Conservation (phyloP, 2,888 invertebrate genomes). For the Stenichneumon culpator region DNA sequence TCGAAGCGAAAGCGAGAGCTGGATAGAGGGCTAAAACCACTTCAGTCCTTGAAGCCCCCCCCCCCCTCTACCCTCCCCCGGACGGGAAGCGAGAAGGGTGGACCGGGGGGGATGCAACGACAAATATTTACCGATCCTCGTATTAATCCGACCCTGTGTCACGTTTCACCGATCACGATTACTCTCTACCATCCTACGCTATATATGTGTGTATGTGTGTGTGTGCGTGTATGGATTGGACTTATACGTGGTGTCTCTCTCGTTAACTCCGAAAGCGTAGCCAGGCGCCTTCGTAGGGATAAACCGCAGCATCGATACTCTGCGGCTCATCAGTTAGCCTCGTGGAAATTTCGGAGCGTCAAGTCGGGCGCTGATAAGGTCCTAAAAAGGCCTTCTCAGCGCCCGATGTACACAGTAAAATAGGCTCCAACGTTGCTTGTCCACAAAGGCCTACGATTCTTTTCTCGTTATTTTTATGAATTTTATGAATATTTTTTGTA, state of each 20-base stretch:
- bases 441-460: too few species aligned
- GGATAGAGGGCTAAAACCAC: conserved; percentile 62
- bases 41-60: conserved; percentile 60
- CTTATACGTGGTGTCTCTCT: conserved; percentile 62
- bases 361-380: too few species aligned
- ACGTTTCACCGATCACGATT: conserved; percentile 67
- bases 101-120: conserved; percentile 59
- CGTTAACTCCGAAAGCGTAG: conserved; percentile 52
- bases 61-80: neutral
- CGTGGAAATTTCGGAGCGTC: too few species aligned
- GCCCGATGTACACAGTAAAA: too few species aligned
- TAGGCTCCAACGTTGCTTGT: too few species aligned
- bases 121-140: conserved; percentile 69
- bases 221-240: neutral
- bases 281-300: conserved; percentile 20
- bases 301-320: conserved; percentile 62
- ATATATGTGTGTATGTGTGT: neutral
- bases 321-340: conserved; percentile 28
- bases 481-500: too few species aligned
- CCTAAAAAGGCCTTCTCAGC: too few species aligned
- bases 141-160: conserved; percentile 67
- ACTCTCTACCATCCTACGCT: conserved; percentile 25
- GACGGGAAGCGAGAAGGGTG: conserved; percentile 57
- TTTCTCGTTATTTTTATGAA: too few species aligned
- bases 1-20: conserved; percentile 49